Evolutionary conservation across 2,797 vertebrate species (phyloP), one percentile per base, ranked within the genome.

Genomic region (Onychomys arenicola): DNA sequence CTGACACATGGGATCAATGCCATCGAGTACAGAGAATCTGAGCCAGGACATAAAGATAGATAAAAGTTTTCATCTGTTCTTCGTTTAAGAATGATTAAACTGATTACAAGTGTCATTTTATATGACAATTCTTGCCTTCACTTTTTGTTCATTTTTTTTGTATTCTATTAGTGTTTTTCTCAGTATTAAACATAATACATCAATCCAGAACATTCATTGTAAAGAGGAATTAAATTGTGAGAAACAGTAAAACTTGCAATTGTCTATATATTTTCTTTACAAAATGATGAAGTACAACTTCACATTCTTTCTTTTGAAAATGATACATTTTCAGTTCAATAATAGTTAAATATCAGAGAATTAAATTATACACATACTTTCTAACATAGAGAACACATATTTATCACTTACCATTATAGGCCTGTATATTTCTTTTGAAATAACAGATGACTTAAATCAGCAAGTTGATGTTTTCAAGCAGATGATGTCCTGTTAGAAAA

Each of bases 11-110:
- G 52, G 9, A 73, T 52, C 43, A 89, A 49, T 40, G 21, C 16
- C 32, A 7, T 78, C 6, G 7, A 78, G 4, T 81, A 11, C 0
- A 0, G 0, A 16, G 83, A 5, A 91, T 0, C 6, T 69, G 14
- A 86, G 4, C 17, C 4, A 25, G 17, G 21, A 78, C 3, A 27
- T 84, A 21, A 67, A 40, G 0, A 1, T 1, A 82, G 11, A 92
- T 2, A 1, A 25, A 13, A 32, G 10, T 55, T 77, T 89, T 67
- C 7, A 81, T 46, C 32, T 83, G 3, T 2, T 87, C 21, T 43
- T 93, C 34, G 57, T 63, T 46, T 87, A 34, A n/a, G 2, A 4
- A 0, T 46, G 14, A 77, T 71, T 0, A 59, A 59, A 65, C 46
- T 34, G n/a, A 52, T 17, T 10, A 77, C 1, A 9, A 52, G 0